Conservation (phyloP, 2,888 invertebrate genomes). For the Cactoblastis cactorum region DNA sequence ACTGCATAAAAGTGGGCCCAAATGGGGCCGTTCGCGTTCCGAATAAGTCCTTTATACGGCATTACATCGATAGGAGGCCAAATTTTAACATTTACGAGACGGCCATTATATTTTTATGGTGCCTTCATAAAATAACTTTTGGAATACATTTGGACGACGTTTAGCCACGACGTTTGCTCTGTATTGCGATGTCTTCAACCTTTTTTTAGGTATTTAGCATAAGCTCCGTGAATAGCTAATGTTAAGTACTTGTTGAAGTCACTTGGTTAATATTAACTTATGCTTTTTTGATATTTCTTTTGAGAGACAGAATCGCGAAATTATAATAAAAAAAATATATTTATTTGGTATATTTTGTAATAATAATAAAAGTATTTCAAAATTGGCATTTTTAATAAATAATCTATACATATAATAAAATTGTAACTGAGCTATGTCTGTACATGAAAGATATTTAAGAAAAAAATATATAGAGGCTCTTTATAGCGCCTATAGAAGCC, state of each 20-base stretch:
- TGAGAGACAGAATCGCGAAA: not conserved
- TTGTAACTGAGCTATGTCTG: too few species aligned
- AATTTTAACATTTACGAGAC: conserved; percentile 64
- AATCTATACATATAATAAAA: too few species aligned
- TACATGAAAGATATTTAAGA: too few species aligned
- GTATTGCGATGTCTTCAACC: conserved; percentile 62
- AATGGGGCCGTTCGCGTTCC: conserved; percentile 31
- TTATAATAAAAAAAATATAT: too few species aligned
- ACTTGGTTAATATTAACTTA: not conserved
- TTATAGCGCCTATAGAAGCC: too few species aligned
- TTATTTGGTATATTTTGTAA: too few species aligned
- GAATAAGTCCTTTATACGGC: conserved; percentile 41
- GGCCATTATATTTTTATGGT: conserved; percentile 71
- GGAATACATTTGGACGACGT: conserved; percentile 62
- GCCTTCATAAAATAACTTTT: conserved; percentile 70
- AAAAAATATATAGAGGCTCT: too few species aligned
- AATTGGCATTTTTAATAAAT: too few species aligned
- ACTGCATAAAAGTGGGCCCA: conserved; percentile 57
- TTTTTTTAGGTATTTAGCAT: conserved; percentile 69
- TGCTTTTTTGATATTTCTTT: not conserved
- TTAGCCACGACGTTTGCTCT: conserved; percentile 54
- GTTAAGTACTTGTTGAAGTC: conserved; percentile 20
- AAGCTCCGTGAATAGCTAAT: conserved; percentile 53
- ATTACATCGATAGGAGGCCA: conserved; percentile 57
- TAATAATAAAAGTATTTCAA: too few species aligned